phyloP scores from a whole-genome alignment of 2,113 vertebrate species.

The Pelodiscus sinensis region DNA sequence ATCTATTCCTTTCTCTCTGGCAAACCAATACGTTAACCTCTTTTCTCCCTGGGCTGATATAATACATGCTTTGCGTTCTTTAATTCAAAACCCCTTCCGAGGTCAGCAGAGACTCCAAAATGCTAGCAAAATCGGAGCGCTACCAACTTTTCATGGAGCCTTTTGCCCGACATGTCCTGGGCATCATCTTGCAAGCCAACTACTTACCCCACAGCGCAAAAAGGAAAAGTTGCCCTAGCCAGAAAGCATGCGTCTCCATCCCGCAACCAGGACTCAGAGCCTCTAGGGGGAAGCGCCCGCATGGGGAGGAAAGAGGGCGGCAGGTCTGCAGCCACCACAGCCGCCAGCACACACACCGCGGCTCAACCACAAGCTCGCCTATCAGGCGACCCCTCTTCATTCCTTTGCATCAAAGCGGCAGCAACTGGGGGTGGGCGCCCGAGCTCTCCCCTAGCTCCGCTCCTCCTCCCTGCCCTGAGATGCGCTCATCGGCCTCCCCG shows the following conservation, averaged over 20 bases:
- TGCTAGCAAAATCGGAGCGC: not conserved
- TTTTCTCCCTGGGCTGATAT: not conserved
- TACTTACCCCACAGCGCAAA: conserved; percentile 50
- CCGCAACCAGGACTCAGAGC: not conserved
- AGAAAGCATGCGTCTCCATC: conserved; percentile 24
- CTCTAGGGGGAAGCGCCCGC: not conserved
- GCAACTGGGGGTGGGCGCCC: not conserved
- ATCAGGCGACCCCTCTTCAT: not conserved
- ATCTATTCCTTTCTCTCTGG: not conserved
- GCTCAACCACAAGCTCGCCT: not conserved
- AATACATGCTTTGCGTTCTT: not conserved
- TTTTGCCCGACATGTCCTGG: not conserved
- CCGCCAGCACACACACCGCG: not conserved
- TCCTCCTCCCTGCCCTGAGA: not conserved
- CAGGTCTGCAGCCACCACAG: not conserved
- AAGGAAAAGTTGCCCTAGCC: conserved; percentile 12
- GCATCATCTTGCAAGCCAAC: not conserved
- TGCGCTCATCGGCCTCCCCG: not conserved
- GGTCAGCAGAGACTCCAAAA: not conserved
- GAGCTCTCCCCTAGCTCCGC: not conserved
- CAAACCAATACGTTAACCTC: not conserved
- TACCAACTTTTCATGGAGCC: not conserved
- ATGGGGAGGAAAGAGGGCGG: not conserved
- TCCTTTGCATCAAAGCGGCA: not conserved
- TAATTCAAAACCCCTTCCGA: not conserved